These are phyloP conservation scores for Mico argentatus DNA, from an alignment of 2,797 vertebrate species.

Conservation along the genomic window DNA sequence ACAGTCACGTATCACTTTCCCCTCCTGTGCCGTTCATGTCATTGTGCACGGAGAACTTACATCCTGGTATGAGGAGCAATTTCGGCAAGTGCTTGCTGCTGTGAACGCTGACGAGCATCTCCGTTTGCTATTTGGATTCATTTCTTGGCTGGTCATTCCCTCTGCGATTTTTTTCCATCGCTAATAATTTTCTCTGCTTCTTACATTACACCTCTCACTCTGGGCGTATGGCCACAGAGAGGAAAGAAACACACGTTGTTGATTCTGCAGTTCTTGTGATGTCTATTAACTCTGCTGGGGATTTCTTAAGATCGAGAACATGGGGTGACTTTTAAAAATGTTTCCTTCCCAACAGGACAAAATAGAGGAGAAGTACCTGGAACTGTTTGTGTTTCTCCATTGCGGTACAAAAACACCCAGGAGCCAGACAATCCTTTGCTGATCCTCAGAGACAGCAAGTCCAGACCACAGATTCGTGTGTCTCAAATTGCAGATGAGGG, in stretches of 20 bases:
- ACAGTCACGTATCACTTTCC: neutral
- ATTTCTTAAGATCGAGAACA: slow-evolving; percentile 45
- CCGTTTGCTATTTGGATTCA: neutral
- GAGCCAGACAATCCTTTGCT: neutral
- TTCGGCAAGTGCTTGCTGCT: neutral
- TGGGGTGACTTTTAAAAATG: slow-evolving; percentile 2
- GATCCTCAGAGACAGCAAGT: slow-evolving; percentile 55
- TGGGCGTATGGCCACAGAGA: slow-evolving; percentile 28
- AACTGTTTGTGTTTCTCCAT: neutral
- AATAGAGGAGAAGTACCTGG: neutral
- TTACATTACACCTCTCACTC: slow-evolving; percentile 17
- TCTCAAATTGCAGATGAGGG: slow-evolving; percentile 52
- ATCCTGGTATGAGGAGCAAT: neutral
- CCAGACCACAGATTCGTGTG: slow-evolving; percentile 44
- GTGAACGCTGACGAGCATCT: neutral
- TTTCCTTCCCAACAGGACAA: slow-evolving; percentile 6
- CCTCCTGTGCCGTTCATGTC: neutral
- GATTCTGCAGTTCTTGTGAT: neutral
- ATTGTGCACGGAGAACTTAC: neutral
- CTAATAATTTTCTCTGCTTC: slow-evolving; percentile 64
- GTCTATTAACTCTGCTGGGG: slow-evolving; percentile 45
- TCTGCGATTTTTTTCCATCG: neutral
- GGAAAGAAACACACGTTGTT: slow-evolving; percentile 1
- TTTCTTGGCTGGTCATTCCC: neutral
- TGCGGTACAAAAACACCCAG: neutral